Conservation (phyloP, 1,140 invertebrate genomes). For the Bombus breviceps region DNA sequence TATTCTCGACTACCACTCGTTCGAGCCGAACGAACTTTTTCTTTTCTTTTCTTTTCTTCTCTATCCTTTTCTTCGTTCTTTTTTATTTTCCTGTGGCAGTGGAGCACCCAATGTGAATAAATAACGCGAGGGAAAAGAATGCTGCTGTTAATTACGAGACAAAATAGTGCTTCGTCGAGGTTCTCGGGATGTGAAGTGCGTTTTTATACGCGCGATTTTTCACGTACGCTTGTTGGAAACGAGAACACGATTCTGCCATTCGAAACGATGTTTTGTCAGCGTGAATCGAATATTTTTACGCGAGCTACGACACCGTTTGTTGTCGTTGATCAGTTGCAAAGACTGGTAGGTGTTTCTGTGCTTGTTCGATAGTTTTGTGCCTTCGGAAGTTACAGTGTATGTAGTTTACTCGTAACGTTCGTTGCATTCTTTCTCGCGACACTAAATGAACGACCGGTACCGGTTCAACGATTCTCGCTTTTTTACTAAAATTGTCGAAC, state of each 20-base stretch:
- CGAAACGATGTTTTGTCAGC: background rate
- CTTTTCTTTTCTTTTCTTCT: slow-evolving; percentile 16
- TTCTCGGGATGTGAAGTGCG: background rate
- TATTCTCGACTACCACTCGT: slow-evolving; percentile 32
- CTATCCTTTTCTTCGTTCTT: background rate
- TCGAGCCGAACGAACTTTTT: background rate
- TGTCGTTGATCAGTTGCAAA: background rate
- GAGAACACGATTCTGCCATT: background rate
- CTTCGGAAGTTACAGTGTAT: no score
- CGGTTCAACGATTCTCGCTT: no score
- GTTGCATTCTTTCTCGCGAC: no score
- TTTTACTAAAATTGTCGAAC: no score
- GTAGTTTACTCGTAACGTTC: no score
- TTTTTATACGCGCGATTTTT: background rate
- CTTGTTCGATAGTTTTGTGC: background rate
- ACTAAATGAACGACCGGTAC: no score
- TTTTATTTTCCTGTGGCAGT: background rate
- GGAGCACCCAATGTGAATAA: slow-evolving; percentile 44
- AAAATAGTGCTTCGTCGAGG: background rate
- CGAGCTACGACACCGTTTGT: background rate
- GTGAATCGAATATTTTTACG: background rate
- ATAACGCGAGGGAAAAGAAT: slow-evolving; percentile 32
- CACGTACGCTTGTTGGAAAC: background rate
- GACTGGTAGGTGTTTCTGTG: background rate
- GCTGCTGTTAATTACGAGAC: background rate